Base-by-base conservation (phyloP, 1,140 invertebrate genomes). In the Neelides sp. region DNA sequence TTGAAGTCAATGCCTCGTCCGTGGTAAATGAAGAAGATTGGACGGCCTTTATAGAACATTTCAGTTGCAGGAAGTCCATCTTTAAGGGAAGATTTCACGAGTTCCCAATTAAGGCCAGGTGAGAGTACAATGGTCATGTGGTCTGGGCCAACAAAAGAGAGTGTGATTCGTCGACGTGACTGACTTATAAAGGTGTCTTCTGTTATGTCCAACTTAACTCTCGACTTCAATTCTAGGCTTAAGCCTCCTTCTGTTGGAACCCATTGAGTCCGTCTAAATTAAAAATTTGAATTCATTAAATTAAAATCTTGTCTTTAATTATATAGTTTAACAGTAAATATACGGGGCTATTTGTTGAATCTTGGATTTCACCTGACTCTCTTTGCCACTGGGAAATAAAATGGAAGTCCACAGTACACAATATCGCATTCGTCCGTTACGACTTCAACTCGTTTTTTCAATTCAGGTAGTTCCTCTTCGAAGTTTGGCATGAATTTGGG, bases 381-480 rank as follows among this genome's bases (percentile, higher is more conserved):
- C 17, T 69, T 62, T 52, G 72, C 64, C 42, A 71, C 55, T 19
- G 72, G 68, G 46, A 70, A 72, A 46, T 67, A 67, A 55, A 73
- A 68, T 13, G 77, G 76, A 46, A 76, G 57, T 7, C 76, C 76
- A 64, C 75, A 78, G 39, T 67, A 65, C n/a, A 68, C 37, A 48
- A 70, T 67, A 8, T 55, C 37, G 34, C 58, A 60, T 47, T 65
- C 60, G 27, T 69, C 63, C 52, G 70, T 69, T 63, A 73, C 72
- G 17, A 66, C 42, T 17, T 57, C 58, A n/a, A 69, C 47, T 15
- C 51, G 45, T 7, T 65, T 64, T 36, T 62, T 60, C n/a, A 69
- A 54, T 54, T 69, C 66, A 39, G 68, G 63, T 13, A 72, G 54
- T 52, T 64, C 61, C 22, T 67, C 63, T 46, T 61, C 59, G 24